Conservation (phyloP, 2,797 vertebrate species). For the Ispidina picta region DNA sequence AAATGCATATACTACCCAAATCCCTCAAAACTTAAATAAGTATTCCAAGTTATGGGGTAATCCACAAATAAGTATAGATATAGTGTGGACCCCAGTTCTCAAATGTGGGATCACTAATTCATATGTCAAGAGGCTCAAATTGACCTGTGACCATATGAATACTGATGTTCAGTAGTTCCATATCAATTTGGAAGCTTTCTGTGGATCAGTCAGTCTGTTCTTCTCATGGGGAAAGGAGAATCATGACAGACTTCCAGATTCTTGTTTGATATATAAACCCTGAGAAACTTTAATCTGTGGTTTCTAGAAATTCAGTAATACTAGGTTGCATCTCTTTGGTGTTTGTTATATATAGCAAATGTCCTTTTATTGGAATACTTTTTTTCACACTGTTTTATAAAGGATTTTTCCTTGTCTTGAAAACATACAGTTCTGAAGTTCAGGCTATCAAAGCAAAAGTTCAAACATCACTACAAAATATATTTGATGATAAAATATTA, state of each 20-base stretch:
- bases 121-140: neutral
- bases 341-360: neutral
- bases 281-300: neutral
- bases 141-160: neutral
- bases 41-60: neutral
- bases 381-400: neutral
- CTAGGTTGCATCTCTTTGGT: neutral
- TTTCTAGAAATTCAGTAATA: neutral
- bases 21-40: neutral
- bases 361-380: neutral
- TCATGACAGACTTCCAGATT: neutral
- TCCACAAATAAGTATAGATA: neutral
- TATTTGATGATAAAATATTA: conserved; percentile 72
- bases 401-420: neutral
- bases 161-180: neutral
- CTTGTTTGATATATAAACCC: neutral
- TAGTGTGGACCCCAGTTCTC: neutral
- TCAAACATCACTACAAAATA: conserved; percentile 71
- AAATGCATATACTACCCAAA: neutral
- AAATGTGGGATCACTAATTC: neutral
- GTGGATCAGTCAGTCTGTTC: neutral
- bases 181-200: neutral
- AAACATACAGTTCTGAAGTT: conserved; percentile 64
- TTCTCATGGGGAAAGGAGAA: neutral
- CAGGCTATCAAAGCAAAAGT: conserved; percentile 68